Evolutionary conservation across 2,888 invertebrate species (phyloP).

Genomic region (Cataglyphis livida): DNA sequence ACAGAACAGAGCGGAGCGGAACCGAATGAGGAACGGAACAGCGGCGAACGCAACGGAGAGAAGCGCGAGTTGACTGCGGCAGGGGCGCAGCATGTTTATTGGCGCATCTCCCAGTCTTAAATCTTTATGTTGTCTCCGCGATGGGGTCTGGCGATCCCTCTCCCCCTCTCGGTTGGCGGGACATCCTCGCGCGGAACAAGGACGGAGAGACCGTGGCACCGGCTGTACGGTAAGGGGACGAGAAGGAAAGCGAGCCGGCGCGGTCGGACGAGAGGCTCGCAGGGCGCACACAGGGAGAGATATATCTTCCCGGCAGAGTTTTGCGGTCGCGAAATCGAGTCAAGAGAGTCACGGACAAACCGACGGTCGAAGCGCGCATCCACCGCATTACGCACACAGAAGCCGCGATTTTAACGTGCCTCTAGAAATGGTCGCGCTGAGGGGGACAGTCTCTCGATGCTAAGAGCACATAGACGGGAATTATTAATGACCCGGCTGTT

Average conservation of each 20-base stretch:
- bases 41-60: conserved; percentile 80
- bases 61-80: conserved; percentile 80
- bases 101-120: conserved; percentile 85
- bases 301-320: conserved; percentile 78
- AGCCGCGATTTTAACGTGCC: conserved; percentile 79
- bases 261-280: conserved; percentile 50
- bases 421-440: conserved; percentile 69
- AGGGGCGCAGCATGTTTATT: conserved; percentile 85
- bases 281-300: conserved; percentile 68
- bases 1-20: conserved; percentile 63
- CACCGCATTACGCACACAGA: conserved; percentile 83
- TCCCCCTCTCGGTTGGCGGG: conserved; percentile 69
- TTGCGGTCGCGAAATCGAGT: conserved; percentile 83
- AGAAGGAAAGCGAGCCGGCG: conserved; percentile 52
- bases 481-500: conserved; percentile 67
- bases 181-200: conserved; percentile 27
- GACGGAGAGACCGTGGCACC: conserved; percentile 57
- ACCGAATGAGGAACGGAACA: conserved; percentile 78
- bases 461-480: conserved; percentile 51
- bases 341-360: conserved; percentile 79
- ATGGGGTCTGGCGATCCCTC: conserved; percentile 79
- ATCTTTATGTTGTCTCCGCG: conserved; percentile 85
- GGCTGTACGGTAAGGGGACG: conserved; percentile 53
- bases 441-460: conserved; percentile 43
- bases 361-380: conserved; percentile 75